A percentile compares a stretch with the other conserved stretches of the same genome.
These are phyloP conservation scores for Drosophila sproati DNA, from an alignment of 1,140 invertebrate genomes.

Conservation along the genomic window DNA sequence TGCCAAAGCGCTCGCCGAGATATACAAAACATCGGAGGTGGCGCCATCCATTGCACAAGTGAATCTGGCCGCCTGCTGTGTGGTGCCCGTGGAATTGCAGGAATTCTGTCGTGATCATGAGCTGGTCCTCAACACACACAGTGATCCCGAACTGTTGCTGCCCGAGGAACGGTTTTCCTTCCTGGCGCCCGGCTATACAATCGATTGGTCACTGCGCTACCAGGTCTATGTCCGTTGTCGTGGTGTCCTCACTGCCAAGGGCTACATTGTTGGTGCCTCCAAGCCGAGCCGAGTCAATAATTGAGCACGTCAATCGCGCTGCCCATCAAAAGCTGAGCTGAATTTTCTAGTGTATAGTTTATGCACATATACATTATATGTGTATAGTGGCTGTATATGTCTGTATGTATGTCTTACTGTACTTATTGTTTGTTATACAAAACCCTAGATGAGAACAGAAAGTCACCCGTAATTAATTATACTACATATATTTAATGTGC, in stretches of 20 bases:
- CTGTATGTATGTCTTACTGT: slow-evolving; percentile 57
- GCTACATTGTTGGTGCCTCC: slow-evolving; percentile 87
- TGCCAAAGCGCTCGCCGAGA: slow-evolving; percentile 89
- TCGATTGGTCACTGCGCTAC: slow-evolving; percentile 91
- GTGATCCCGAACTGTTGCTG: slow-evolving; percentile 92
- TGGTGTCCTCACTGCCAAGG: slow-evolving; percentile 94
- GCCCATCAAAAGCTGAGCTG: slow-evolving; percentile 49
- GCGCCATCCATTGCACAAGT: slow-evolving; percentile 97
- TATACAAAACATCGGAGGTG: slow-evolving; percentile 92
- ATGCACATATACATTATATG: not conserved
- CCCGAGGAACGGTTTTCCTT: slow-evolving; percentile 60
- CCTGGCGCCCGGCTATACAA: slow-evolving; percentile 66
- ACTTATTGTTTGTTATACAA: slow-evolving; percentile 83
- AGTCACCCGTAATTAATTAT: not conserved
- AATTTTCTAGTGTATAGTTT: slow-evolving; percentile 54
- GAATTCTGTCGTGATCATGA: slow-evolving; percentile 95
- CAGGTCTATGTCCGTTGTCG: slow-evolving; percentile 95
- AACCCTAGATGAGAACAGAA: slow-evolving; percentile 50
- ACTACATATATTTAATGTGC: not conserved
- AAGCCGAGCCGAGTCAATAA: slow-evolving; percentile 38
- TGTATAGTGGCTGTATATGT: slow-evolving; percentile 33
- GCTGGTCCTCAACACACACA: slow-evolving; percentile 97
- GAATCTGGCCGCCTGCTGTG: slow-evolving; percentile 97
- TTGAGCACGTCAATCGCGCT: slow-evolving; percentile 1
- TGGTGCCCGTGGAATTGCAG: slow-evolving; percentile 95